Base-by-base conservation (phyloP, 2,113 vertebrate species). In the Haemorhous mexicanus region DNA sequence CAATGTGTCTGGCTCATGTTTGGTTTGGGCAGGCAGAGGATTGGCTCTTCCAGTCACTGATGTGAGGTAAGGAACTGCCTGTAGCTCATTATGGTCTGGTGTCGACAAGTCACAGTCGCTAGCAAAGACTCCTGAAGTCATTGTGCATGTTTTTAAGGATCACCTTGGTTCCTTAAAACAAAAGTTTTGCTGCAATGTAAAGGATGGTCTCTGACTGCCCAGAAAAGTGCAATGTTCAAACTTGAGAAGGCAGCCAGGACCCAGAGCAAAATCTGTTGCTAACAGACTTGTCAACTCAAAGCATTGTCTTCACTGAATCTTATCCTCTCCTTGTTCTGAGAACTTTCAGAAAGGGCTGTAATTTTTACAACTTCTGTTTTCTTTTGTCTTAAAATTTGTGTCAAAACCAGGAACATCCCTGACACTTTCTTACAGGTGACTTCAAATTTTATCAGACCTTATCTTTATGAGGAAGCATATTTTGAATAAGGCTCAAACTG, bases 171-270 rank as follows among this genome's bases (percentile, higher is more conserved):
- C 46, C 63, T 90, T 69, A 47, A 61, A 75, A 63, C 9, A 68
- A 46, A 84, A 28, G 6, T n/a, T 76, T 41, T 37, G 2, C 30
- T 75, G 8, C 28, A 79, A 39, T 35, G 21, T 19, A 77, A 80
- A 86, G 12, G 22, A 53, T 14, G 4, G 11, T 10, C 46, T 62
- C 32, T 64, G 41, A 49, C 23, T 7, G 3, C 15, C 19, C 12
- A 30, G n/a, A 0, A 4, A 55, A 0, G 7, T 9, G 8, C 21
- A 41, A 5, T 41, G 52, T 24, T 87, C 55, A 35, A 43, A 9
- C 26, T 27, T 47, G 28, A 16, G 72, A 76, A n/a, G 44, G 28
- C 10, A 35, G 30, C 33, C 41, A 66, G 27, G 30, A 74, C 28
- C 15, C 46, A 81, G 24, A 77, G 15, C 8, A 80, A 94, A 76